Evolutionary conservation across 37 sponge, comb jelly and placozoan species (phyloP).

Genomic region (Bolinopsis microptera): DNA sequence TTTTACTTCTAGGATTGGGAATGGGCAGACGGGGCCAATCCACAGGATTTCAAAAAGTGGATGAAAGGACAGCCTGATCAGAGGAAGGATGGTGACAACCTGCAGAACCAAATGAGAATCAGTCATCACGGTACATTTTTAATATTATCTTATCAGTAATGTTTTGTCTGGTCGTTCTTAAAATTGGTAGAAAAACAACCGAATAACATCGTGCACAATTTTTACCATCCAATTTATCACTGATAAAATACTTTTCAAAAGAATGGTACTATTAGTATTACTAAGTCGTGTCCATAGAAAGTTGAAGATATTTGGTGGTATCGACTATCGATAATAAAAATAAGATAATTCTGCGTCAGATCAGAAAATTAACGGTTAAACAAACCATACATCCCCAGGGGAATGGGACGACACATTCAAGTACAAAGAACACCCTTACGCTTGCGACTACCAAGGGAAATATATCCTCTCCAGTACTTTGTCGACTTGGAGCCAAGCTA

Average conservation of each 20-base stretch:
- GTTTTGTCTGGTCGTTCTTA: too few relatives aligned
- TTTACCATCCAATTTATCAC: too few relatives aligned
- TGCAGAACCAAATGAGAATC: constrained; percentile 61
- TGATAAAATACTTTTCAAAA: too few relatives aligned
- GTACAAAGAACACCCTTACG: constrained; percentile 34
- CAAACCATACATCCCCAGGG: not conserved
- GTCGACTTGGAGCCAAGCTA: not conserved
- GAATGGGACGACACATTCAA: constrained; percentile 61
- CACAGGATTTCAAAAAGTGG: not conserved
- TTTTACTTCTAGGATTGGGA: not conserved
- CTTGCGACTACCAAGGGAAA: constrained; percentile 62
- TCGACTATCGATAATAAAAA: too few relatives aligned
- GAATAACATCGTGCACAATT: too few relatives aligned
- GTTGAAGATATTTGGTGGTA: too few relatives aligned
- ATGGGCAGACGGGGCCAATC: not conserved
- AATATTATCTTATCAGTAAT: too few relatives aligned
- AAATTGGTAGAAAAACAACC: too few relatives aligned
- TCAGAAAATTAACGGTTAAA: too few relatives aligned
- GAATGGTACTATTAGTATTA: too few relatives aligned
- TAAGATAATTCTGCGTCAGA: too few relatives aligned
- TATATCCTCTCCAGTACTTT: constrained; percentile 24
- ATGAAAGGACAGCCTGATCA: not conserved
- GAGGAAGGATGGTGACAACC: constrained; percentile 33
- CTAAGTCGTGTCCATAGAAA: too few relatives aligned
- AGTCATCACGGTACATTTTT: constrained; percentile 39